Evolutionary conservation across 2,888 invertebrate species (phyloP), one percentile per base, ranked within the genome.

Genomic region (Cryptocephalus primarius): DNA sequence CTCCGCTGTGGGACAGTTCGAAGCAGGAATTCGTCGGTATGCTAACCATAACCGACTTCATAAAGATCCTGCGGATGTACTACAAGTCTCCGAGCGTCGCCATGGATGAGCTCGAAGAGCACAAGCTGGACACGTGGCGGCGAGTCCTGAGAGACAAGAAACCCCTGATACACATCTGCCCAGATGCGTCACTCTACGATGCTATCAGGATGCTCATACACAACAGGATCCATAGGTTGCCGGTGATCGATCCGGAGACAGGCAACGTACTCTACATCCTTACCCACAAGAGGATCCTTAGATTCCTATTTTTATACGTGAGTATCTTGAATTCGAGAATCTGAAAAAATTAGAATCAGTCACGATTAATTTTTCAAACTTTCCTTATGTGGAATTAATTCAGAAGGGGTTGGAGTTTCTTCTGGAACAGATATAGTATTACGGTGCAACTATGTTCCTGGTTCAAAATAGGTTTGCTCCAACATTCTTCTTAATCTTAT

Each of bases 41-140:
- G 95, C 78, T 99, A 60, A 97, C 97, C 55, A 97, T 99, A 63
- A 97, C 99, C 45, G 97, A 99, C 74, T 99, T 99, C 72, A 99
- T 99, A 65, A 91, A 94, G 73, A 97, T 97, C 63, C 79, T 99
- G 60, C 88, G 92, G 73, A 94, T 92, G 84, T 95, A 95, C 77
- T 95, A 96, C 75, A 93, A 88, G 64, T 90, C 93, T 62, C 91
- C 91, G 45, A 78, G 85, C 60, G 88, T 88, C 48, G 82, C 88
- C 58, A 95, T 96, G 89, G 94, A 94, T 61, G 94, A 96, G 72
- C 73, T 96, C 58, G 96, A 96, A 69, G 95, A 95, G 70, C 96
- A 97, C 71, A 89, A 92, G 65, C 78, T 96, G 63, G 91, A 91
- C 65, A 95, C 95, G 45, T 96, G 96, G 96, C 78, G 95, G 73